These are phyloP conservation scores for Anoura caudifer DNA, from an alignment of 2,113 vertebrate species.

Conservation along the genomic window DNA sequence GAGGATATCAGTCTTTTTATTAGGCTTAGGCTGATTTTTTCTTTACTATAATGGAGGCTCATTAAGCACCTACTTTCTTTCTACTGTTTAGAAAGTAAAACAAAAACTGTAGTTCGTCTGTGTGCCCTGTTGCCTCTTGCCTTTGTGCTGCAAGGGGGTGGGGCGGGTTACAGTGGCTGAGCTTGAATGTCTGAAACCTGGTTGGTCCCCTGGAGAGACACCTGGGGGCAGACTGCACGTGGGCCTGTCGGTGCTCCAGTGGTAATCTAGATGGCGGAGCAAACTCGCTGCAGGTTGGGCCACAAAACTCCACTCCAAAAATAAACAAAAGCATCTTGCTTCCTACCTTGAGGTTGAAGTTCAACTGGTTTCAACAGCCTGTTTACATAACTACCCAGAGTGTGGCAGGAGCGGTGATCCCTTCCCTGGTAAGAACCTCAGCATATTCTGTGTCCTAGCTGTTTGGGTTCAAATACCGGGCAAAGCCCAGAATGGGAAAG, in stretches of 20 bases:
- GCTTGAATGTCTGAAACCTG: not conserved
- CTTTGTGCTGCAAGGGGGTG: not conserved
- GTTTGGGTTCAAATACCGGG: conserved; percentile 64
- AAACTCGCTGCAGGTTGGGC: not conserved
- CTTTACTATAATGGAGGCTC: not conserved
- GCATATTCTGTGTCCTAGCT: conserved; percentile 24
- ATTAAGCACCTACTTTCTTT: not conserved
- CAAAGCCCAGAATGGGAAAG: conserved; percentile 11
- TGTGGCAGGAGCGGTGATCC: conserved; percentile 13
- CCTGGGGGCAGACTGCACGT: not conserved
- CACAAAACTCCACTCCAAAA: conserved; percentile 46
- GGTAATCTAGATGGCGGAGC: not conserved
- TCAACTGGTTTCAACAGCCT: conserved; percentile 42
- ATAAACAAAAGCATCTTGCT: conserved; percentile 62
- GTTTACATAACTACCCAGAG: conserved; percentile 52
- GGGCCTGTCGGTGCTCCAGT: not conserved
- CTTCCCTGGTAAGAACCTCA: conserved; percentile 35
- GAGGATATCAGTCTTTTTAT: not conserved
- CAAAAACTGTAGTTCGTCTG: not conserved
- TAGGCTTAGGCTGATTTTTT: not conserved
- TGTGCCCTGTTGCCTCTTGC: not conserved
- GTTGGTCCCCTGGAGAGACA: not conserved
- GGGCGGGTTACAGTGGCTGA: not conserved
- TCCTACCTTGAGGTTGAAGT: conserved; percentile 47
- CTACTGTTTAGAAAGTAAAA: not conserved